Evolutionary conservation across 1,140 invertebrate genomes (phyloP).

Genomic region (Steinernema feltiae): DNA sequence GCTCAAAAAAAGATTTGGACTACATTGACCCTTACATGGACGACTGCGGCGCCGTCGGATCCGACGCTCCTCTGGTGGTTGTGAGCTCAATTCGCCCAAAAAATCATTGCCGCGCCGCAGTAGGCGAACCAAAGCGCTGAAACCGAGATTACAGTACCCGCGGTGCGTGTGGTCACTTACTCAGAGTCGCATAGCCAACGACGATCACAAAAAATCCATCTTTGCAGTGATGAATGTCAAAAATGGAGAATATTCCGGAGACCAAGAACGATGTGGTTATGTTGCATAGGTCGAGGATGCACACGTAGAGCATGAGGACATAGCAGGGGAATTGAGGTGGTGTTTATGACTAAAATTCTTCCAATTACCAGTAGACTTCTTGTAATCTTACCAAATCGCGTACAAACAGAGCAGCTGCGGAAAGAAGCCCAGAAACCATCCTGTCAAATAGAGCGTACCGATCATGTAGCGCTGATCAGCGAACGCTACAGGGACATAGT

Average conservation of each 20-base stretch:
- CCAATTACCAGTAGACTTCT: background rate
- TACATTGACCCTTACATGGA: no score
- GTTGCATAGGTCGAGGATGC: background rate
- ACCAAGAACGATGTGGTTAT: background rate
- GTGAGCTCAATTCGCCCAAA: background rate
- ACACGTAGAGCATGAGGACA: background rate
- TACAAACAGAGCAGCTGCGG: background rate
- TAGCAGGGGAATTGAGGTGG: constrained; percentile 2
- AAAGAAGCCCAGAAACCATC: background rate
- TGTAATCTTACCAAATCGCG: background rate
- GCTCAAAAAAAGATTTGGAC: no score
- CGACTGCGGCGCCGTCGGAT: no score
- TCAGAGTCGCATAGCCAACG: background rate
- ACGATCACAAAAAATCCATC: background rate
- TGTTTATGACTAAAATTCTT: background rate
- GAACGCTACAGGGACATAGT: background rate
- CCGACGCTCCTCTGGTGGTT: no score
- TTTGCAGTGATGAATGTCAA: background rate
- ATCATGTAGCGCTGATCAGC: background rate
- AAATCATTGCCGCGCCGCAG: background rate
- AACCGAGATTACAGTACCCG: no score
- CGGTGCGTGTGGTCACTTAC: background rate
- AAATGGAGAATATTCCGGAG: background rate
- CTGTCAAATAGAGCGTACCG: background rate
- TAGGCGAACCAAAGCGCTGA: background rate